Base-by-base conservation (phyloP, 2,888 invertebrate genomes). In the Scotopteryx bipunctaria region DNA sequence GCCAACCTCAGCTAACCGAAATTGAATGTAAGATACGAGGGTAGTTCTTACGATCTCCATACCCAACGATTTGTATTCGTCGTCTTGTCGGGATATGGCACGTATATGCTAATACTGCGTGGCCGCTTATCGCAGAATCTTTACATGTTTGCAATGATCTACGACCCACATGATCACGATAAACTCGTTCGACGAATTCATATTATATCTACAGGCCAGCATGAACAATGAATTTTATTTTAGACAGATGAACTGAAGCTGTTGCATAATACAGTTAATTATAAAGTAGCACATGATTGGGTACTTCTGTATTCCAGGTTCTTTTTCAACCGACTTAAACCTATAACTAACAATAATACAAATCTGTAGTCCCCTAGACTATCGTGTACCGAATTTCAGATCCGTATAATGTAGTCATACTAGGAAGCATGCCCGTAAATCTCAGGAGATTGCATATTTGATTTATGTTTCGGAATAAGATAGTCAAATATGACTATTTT, bases 51-150 rank as follows among this genome's bases (percentile, higher is more conserved):
- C 46, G 41, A 45, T 40, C 45, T 46, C 40, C 49, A 49, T 57
- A 54, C 47, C 41, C 47, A 14, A 14, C 48, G 56, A 56, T 61
- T 58, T 45, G 49, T 56, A 61, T 61, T 55, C 56, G 46, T 52
- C 56, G 45, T 49, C 50, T 47, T 29, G 35, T 54, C 29, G 41
- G 50, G 25, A 53, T 56, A 55, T 23, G 41, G 46, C 61, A 56
- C 49, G 58, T 56, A 54, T 58, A 61, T 58, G 61, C 44, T 47
- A 61, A 61, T 56, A n/a, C n/a, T n/a, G n/a, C n/a, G n/a, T n/a
- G n/a, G 43, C 33, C 19, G 35, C 29, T 17, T 23, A 43, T 57
- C 47, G 40, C 33, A 27, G 9, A 32, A 46, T 42, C 52, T 40
- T 54, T 15, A 9, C 40, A 41, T 31, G 33, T 35, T 19, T 29